Base-by-base conservation (phyloP, 2,888 invertebrate species). In the Pseudanteris insignis region DNA sequence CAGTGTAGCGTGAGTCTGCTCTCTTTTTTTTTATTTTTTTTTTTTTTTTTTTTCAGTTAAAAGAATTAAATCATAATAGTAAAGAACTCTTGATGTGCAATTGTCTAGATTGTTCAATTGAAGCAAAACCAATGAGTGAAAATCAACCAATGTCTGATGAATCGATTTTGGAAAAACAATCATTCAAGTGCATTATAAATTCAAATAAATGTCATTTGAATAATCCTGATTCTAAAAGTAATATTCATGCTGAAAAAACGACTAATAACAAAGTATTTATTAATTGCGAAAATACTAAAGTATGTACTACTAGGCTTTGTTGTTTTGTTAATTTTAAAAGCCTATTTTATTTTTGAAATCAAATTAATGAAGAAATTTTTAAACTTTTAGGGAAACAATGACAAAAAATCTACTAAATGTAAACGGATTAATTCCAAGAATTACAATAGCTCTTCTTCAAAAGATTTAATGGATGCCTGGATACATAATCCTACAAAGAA, bases 51-150 rank as follows among this genome's bases (percentile, higher is more conserved):
- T 29, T 26, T 38, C 28, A 78, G 75, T 68, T 77, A 43, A 75
- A 79, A 71, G 66, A 77, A 9, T 66, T 76, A 48, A 77, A 78
- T 68, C 71, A 73, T 48, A 80, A 77, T 64, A 76, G 73, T 43
- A 78, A 79, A 67, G 75, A 73, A 40, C 67, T 72, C 26, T 72
- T 72, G 7, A 72, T 67, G 2, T 81, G 80, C 67, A 75, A 74
- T 41, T 81, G 80, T 67, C 68, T 74, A 8, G 79, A 80, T 59
- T 81, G 79, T 63, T 54, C 67, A 46, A 76, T 74, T 51, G 78
- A 77, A 40, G 48, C 63, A 32, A 74, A 72, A 50, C 67, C 63
- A 48, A 40, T 54, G 28, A 68, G 59, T 63, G 70, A 70, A 67
- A 38, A 63, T 11, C 68, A 73, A 46, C 41, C 59, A 10, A 67